A percentile compares a stretch with the other conserved stretches of the same genome.
Evolutionary conservation across 2,888 invertebrate species (phyloP).

Genomic region (Ephialtes manifestator): DNA sequence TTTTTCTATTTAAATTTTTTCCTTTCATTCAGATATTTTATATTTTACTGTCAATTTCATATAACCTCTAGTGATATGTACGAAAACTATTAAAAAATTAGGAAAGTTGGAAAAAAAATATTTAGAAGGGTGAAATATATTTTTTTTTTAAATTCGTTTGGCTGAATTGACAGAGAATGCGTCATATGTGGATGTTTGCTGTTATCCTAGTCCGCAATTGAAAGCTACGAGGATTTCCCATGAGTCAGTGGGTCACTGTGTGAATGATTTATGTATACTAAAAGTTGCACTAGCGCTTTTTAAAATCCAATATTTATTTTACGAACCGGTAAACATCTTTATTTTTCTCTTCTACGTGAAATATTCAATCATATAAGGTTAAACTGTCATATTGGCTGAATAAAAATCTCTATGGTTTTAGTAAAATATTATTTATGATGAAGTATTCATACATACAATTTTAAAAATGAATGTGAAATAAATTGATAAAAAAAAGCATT

Average conservation of each 20-base stretch:
- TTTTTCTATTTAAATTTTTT: too few relatives aligned
- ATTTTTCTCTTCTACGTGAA: neutral
- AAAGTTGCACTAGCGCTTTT: constrained; percentile 16
- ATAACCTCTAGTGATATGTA: too few relatives aligned
- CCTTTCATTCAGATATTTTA: too few relatives aligned
- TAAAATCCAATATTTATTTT: constrained; percentile 33
- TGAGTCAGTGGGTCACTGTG: constrained; percentile 49
- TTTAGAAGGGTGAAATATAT: too few relatives aligned
- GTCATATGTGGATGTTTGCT: neutral
- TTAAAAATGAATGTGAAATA: neutral
- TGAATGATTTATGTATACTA: constrained; percentile 16
- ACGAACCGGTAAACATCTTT: constrained; percentile 20
- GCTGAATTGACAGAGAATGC: too few relatives aligned
- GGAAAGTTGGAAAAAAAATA: too few relatives aligned
- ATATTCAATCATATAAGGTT: neutral
- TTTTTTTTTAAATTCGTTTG: too few relatives aligned
- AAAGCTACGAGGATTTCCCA: constrained; percentile 22
- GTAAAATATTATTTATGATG: neutral
- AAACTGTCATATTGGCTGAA: neutral
- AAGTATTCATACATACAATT: too few relatives aligned
- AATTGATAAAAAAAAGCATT: neutral
- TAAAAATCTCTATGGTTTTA: neutral
- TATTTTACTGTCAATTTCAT: too few relatives aligned
- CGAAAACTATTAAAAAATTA: too few relatives aligned
- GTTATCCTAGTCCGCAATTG: neutral